phyloP scores from a whole-genome alignment of 2,113 vertebrate genomes.

The Amblyopsis rosae region DNA sequence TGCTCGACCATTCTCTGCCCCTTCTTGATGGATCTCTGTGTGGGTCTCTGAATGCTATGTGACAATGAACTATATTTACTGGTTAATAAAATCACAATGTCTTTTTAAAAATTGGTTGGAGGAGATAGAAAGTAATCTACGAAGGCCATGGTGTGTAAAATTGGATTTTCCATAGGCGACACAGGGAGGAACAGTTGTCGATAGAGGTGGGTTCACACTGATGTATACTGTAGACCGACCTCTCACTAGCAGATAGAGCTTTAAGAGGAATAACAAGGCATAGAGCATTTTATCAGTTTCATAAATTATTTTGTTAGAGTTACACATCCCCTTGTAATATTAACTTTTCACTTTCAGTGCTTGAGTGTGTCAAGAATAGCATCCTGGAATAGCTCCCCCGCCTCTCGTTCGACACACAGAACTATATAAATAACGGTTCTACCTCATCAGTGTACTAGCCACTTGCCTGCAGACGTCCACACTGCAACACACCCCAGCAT shows the following conservation, averaged over 20 bases:
- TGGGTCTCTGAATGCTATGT: conserved; percentile 59
- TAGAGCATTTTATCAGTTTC: conserved; percentile 47
- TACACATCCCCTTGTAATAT: conserved; percentile 25
- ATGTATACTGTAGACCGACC: conserved; percentile 34
- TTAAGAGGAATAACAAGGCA: conserved; percentile 58
- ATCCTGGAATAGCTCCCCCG: too few species aligned
- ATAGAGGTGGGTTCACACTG: conserved; percentile 67
- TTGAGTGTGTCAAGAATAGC: too few species aligned
- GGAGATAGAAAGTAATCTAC: conserved; percentile 74
- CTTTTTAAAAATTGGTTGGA: conserved; percentile 73
- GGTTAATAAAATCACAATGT: conserved; percentile 77
- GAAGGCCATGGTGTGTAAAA: conserved; percentile 78
- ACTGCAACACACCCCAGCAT: too few species aligned
- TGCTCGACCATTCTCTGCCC: conserved; percentile 41
- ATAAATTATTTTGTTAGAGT: conserved; percentile 49
- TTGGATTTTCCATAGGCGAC: conserved; percentile 78
- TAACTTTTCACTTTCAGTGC: conserved; percentile 31
- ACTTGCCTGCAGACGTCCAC: too few species aligned
- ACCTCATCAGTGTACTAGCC: background rate
- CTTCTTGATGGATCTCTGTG: conserved; percentile 64
- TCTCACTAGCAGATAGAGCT: conserved; percentile 33
- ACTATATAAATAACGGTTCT: too few species aligned
- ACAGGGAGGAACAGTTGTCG: conserved; percentile 74
- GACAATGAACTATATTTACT: conserved; percentile 75
- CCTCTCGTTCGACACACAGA: too few species aligned